Conservation (phyloP, 1,140 invertebrate species). For the Musca vetustissima region DNA sequence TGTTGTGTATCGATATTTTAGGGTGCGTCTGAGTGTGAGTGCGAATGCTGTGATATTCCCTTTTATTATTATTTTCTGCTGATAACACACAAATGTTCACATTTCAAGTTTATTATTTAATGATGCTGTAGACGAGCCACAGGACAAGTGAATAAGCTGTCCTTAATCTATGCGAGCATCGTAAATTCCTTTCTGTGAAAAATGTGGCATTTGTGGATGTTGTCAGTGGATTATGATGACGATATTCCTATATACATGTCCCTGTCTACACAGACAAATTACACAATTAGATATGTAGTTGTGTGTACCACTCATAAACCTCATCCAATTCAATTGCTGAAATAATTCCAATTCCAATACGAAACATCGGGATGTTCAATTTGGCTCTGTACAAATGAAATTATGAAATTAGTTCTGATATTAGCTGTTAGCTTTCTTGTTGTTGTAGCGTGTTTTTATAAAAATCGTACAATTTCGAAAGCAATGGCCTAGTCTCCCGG, state of each 20-base stretch:
- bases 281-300: neutral
- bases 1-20: no score
- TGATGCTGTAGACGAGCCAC: neutral
- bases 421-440: neutral
- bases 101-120: slow-evolving; percentile 24
- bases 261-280: neutral
- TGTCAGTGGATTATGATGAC: neutral
- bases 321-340: no score
- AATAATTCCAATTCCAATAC: no score
- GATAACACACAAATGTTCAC: slow-evolving; percentile 20
- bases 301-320: neutral
- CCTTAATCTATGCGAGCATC: no score
- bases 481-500: neutral
- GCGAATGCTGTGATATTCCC: no score
- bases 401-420: no score
- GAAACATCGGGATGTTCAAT: no score
- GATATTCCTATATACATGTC: neutral
- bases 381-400: no score
- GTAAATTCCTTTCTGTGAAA: no score
- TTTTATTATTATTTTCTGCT: slow-evolving; percentile 14
- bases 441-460: slow-evolving; percentile 12
- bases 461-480: slow-evolving; percentile 20
- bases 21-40: no score
- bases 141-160: no score
- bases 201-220: no score